Conservation (phyloP, 1,140 invertebrate genomes). For the Ooceraea biroi region DNA sequence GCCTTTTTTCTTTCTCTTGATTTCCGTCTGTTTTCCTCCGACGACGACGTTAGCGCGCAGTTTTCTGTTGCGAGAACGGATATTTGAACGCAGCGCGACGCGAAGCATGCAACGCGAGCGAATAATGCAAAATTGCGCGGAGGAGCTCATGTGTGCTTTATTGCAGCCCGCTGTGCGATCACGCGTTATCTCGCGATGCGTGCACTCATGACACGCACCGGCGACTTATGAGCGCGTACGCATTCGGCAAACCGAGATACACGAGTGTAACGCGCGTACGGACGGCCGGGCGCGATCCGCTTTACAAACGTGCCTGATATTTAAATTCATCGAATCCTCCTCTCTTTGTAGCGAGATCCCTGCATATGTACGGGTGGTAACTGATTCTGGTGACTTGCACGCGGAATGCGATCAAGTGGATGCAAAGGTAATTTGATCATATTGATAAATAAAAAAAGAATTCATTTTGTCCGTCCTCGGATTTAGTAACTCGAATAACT, state of each 20-base stretch:
- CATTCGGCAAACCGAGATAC: conserved; percentile 10
- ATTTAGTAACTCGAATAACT: background rate
- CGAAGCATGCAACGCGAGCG: conserved; percentile 15
- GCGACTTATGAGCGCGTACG: background rate
- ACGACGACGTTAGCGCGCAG: background rate
- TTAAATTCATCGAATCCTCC: conserved; percentile 37
- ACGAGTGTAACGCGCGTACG: too few relatives aligned
- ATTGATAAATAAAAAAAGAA: conserved; percentile 15
- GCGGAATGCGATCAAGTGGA: conserved; percentile 23
- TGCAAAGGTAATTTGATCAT: conserved; percentile 46
- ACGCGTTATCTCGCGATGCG: conserved; percentile 7
- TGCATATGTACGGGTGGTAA: conserved; percentile 31
- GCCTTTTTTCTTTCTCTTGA: background rate
- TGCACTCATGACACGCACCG: conserved; percentile 35
- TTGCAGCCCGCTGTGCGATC: conserved; percentile 8
- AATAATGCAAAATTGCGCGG: conserved; percentile 35
- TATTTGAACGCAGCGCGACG: conserved; percentile 47
- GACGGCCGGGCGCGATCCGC: background rate
- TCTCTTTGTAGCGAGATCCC: conserved; percentile 24
- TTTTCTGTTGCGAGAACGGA: conserved; percentile 10
- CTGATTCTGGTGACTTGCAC: conserved; percentile 37
- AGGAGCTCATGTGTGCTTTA: background rate
- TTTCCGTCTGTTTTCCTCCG: background rate
- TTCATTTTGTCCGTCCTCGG: background rate
- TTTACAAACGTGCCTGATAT: conserved; percentile 7